Evolutionary conservation across 2,797 vertebrate genomes (phyloP).

Genomic region (Muraenolepis orangiensis): DNA sequence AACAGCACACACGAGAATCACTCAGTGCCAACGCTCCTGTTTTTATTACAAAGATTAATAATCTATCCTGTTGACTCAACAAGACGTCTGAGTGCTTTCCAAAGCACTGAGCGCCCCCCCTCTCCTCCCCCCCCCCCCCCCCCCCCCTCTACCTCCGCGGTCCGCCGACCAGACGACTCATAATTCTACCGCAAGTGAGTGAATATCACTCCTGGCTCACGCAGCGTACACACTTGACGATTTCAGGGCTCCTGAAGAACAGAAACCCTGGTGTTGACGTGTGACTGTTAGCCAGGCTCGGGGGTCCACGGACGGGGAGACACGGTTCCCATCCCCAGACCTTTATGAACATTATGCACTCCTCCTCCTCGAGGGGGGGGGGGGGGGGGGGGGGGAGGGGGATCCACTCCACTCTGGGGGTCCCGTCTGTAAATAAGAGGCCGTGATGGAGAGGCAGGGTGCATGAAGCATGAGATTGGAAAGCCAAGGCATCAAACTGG

Average conservation of each 20-base stretch:
- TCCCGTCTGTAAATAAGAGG: conserved; percentile 74
- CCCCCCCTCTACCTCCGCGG: neutral
- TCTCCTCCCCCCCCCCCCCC: neutral
- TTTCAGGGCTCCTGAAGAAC: neutral
- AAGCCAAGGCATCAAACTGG: conserved; percentile 75
- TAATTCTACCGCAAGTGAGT: neutral
- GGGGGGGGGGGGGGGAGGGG: conserved; percentile 40
- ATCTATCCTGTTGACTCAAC: conserved; percentile 30
- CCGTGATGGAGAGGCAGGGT: conserved; percentile 73
- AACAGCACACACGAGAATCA: conserved; percentile 54
- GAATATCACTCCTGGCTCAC: neutral
- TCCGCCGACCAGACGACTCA: neutral
- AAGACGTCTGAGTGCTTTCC: conserved; percentile 26
- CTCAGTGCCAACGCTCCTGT: conserved; percentile 53
- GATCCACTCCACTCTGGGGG: conserved; percentile 49
- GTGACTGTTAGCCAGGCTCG: neutral
- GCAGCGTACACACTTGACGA: neutral
- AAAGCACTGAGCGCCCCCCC: conserved; percentile 23
- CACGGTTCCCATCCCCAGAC: conserved; percentile 49
- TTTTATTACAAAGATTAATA: conserved; percentile 48
- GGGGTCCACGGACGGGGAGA: conserved; percentile 17
- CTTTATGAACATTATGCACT: conserved; percentile 65
- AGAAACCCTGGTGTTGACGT: neutral
- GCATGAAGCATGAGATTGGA: conserved; percentile 81
- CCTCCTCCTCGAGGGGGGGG: conserved; percentile 60